Conservation (phyloP, 37 sponge, comb jelly and placozoan species). For the Theonella swinhoei region DNA sequence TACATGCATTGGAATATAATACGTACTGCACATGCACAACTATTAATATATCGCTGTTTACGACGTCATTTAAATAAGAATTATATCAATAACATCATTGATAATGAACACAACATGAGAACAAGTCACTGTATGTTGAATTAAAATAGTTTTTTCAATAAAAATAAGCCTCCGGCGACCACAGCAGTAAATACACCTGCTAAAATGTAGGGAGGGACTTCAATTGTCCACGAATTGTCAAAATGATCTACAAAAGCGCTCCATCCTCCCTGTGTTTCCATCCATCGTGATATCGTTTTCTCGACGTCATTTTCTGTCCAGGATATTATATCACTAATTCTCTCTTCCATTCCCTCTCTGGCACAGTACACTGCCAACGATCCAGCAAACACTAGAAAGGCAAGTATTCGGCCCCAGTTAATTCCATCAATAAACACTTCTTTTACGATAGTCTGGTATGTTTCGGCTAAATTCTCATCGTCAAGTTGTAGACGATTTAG, state of each 20-base stretch:
- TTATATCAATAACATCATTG: neutral
- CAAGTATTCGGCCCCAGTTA: conserved; percentile 71
- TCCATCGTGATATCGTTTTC: conserved; percentile 17
- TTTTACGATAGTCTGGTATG: conserved; percentile 32
- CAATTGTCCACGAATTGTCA: conserved; percentile 11
- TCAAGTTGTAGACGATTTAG: conserved; percentile 20
- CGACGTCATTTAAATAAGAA: too few species aligned
- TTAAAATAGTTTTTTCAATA: conserved; percentile 1
- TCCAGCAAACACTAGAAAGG: conserved; percentile 63
- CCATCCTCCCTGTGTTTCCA: conserved; percentile 32
- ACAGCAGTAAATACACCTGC: conserved; percentile 11
- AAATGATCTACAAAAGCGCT: conserved; percentile 23
- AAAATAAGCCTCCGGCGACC: conserved; percentile 19
- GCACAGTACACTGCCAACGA: conserved; percentile 58
- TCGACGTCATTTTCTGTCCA: conserved; percentile 29
- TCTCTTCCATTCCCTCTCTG: conserved; percentile 6
- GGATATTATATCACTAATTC: conserved; percentile 26
- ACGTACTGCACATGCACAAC: too few species aligned
- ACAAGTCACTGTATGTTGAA: neutral
- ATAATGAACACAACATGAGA: conserved; percentile 1
- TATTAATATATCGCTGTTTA: too few species aligned
- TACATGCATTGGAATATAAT: too few species aligned
- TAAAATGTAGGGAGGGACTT: neutral
- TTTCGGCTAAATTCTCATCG: conserved; percentile 25
- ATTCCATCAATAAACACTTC: conserved; percentile 60